Evolutionary conservation across 1,140 invertebrate species (phyloP).

Genomic region (Grapholita molesta): DNA sequence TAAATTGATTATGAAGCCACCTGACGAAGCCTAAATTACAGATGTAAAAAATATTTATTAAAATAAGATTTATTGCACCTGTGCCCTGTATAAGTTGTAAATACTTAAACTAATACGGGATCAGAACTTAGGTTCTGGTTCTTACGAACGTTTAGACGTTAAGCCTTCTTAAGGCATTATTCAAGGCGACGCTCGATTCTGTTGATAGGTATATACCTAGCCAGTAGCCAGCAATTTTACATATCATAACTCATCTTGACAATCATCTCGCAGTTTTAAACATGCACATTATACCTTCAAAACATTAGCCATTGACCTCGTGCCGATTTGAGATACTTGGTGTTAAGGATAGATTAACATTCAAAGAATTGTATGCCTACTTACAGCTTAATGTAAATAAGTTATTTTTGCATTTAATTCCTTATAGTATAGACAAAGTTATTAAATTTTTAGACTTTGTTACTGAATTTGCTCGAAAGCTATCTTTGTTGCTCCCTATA

Average conservation of each 20-base stretch:
- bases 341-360: neutral
- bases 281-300: neutral
- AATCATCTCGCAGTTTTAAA: neutral
- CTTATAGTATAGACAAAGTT: no score
- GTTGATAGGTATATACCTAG: neutral
- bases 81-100: no score
- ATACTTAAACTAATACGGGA: no score
- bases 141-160: neutral
- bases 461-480: neutral
- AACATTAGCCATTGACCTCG: constrained; percentile 3
- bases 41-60: no score
- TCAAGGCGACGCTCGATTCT: neutral
- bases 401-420: neutral
- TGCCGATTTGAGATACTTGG: neutral
- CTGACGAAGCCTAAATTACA: no score
- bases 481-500: no score
- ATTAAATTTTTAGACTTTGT: neutral
- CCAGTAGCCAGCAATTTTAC: neutral
- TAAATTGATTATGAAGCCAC: no score
- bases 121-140: no score
- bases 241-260: no score
- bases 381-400: neutral
- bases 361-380: neutral
- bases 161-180: no score
- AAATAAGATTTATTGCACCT: no score